Percentiles rank a stretch among this genome's conserved stretches.
Evolutionary conservation across 2,113 vertebrate genomes (phyloP).

Genomic region (Theristicus caerulescens): DNA sequence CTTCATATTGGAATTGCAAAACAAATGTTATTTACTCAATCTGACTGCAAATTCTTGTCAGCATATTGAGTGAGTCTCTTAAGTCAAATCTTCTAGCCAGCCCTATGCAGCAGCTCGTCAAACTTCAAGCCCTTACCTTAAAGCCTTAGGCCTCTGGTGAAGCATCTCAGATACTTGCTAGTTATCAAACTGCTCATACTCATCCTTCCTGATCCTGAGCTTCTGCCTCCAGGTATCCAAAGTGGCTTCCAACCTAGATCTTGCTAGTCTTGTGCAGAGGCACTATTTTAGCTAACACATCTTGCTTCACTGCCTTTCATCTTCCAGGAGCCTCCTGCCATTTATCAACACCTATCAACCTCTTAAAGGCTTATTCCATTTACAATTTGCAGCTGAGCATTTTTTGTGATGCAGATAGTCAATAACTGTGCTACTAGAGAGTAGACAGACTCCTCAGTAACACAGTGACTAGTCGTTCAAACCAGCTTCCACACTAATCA

Average conservation of each 20-base stretch:
- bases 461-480: neutral
- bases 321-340: neutral
- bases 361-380: neutral
- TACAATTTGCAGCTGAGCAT: neutral
- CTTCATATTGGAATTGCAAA: neutral
- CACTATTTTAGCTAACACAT: neutral
- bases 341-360: neutral
- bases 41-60: neutral
- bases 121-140: neutral
- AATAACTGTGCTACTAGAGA: neutral
- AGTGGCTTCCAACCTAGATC: neutral
- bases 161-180: neutral
- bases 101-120: neutral
- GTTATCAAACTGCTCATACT: neutral
- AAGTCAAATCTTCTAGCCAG: neutral
- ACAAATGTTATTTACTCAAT: neutral
- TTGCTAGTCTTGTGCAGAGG: neutral
- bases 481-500: neutral
- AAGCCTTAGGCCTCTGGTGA: neutral
- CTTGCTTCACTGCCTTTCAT: neutral
- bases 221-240: neutral
- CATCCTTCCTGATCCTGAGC: neutral
- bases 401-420: neutral
- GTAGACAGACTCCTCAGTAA: neutral
- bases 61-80: neutral